Evolutionary conservation across 1,140 invertebrate species (phyloP).

Genomic region (Bathynomus jamesi): DNA sequence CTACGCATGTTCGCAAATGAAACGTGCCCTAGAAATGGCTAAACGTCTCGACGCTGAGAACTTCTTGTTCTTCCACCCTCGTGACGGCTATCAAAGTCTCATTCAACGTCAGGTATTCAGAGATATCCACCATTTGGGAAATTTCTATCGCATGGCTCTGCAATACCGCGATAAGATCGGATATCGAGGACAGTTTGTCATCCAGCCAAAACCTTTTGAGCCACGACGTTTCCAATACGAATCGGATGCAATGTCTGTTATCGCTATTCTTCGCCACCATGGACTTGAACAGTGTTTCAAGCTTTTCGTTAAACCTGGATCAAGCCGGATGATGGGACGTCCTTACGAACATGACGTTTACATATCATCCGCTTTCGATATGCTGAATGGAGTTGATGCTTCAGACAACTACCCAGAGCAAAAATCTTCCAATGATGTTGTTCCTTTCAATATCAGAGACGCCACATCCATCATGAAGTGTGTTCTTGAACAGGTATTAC

Average conservation of each 20-base stretch:
- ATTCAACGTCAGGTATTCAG: conserved; percentile 31
- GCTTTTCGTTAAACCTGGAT: conserved; percentile 31
- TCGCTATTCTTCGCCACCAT: conserved; percentile 29
- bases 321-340: conserved; percentile 17
- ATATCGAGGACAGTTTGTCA: conserved; percentile 32
- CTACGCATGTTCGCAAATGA: conserved; percentile 31
- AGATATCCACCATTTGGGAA: conserved; percentile 30
- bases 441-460: conserved; percentile 18
- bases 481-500: conserved; percentile 29
- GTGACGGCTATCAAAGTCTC: conserved; percentile 34
- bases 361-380: conserved; percentile 27
- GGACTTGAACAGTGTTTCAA: conserved; percentile 32
- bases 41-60: conserved; percentile 30
- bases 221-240: conserved; percentile 33
- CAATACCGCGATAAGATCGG: conserved; percentile 34
- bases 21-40: conserved; percentile 28
- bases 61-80: conserved; percentile 36
- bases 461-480: conserved; percentile 34
- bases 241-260: conserved; percentile 22
- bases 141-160: conserved; percentile 34
- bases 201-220: conserved; percentile 31
- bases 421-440: conserved; percentile 9
- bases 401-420: conserved; percentile 23
- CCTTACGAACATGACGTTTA: conserved; percentile 32
- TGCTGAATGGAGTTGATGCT: conserved; percentile 28